These are phyloP conservation scores for Ictalurus furcatus DNA, from an alignment of 2,113 vertebrate genomes.

Conservation along the genomic window DNA sequence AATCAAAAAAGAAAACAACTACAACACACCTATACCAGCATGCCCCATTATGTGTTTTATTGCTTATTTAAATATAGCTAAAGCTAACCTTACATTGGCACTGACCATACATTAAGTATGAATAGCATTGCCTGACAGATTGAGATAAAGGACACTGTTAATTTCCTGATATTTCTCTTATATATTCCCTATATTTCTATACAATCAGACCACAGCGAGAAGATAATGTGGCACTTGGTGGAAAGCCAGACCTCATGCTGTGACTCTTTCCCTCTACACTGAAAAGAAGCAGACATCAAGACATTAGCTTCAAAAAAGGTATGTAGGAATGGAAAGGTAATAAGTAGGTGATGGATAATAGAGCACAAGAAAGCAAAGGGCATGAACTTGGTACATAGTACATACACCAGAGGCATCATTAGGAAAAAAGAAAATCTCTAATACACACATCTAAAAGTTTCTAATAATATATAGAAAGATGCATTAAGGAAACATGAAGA, in stretches of 20 bases:
- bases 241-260: conserved; percentile 3
- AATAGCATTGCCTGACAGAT: conserved; percentile 8
- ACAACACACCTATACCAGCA: not conserved
- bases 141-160: not conserved
- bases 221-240: not conserved
- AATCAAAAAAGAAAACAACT: not conserved
- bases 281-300: conserved; percentile 15
- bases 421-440: not conserved
- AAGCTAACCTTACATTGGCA: not conserved
- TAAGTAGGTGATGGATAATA: not conserved
- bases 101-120: not conserved
- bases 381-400: not conserved
- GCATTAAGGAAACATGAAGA: not conserved
- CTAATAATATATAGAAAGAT: not conserved
- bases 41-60: not conserved
- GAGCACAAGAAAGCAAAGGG: not conserved
- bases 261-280: not conserved
- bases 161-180: not conserved
- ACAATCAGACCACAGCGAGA: conserved; percentile 16
- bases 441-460: not conserved
- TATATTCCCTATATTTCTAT: not conserved
- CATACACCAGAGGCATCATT: not conserved
- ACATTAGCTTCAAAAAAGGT: not conserved
- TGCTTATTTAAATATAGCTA: not conserved
- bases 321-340: not conserved